Percentiles rank a stretch among this genome's conserved stretches.
Conservation (phyloP, 2,797 vertebrate species). For the Picus viridis region DNA sequence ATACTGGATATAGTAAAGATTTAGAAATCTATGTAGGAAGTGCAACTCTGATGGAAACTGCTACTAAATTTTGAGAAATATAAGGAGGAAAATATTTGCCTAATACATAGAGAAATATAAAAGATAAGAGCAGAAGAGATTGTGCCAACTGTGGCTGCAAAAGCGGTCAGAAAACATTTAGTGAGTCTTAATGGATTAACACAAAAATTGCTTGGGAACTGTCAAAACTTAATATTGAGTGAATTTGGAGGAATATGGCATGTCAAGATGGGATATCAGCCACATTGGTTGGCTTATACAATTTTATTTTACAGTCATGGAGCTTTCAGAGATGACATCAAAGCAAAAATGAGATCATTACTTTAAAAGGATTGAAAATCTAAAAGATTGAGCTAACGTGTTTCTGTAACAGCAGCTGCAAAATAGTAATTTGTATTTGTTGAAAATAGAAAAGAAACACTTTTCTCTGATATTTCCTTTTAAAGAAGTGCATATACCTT, state of each 20-base stretch:
- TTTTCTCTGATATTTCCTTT: background rate
- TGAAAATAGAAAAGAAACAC: background rate
- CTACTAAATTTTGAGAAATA: background rate
- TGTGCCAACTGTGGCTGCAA: background rate
- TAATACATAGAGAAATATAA: background rate
- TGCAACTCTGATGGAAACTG: background rate
- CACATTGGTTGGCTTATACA: background rate
- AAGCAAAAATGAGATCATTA: no score
- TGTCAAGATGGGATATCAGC: background rate
- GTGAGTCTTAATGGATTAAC: background rate
- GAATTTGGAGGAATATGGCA: background rate
- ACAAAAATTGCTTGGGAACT: background rate
- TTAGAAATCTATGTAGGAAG: background rate
- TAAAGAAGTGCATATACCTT: background rate
- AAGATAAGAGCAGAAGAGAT: background rate
- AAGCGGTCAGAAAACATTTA: background rate
- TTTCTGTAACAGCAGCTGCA: background rate
- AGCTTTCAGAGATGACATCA: no score
- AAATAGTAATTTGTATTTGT: background rate
- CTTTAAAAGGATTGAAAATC: background rate
- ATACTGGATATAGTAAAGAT: background rate
- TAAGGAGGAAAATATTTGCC: background rate
- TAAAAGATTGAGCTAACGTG: background rate
- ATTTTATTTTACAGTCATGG: background rate
- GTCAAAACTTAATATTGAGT: background rate